Percentiles rank a stretch among this genome's conserved stretches.
These are phyloP conservation scores for Phaonia tiefii DNA, from an alignment of 2,888 invertebrate genomes.

Conservation along the genomic window DNA sequence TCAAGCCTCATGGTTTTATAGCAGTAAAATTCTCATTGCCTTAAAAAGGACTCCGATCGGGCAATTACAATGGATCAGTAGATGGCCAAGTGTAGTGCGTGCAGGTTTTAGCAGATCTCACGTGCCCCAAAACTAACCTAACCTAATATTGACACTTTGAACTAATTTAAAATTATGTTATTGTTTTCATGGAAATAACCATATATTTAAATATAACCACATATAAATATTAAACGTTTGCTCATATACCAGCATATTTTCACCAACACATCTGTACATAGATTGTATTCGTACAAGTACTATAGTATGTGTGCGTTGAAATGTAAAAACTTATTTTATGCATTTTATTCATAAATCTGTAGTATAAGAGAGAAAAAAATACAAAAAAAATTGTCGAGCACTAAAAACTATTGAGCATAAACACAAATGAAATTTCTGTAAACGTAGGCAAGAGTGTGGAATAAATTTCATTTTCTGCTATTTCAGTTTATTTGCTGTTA, in stretches of 20 bases:
- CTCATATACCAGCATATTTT: background rate
- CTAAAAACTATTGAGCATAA: background rate
- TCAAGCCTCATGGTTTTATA: too few species aligned
- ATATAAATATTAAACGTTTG: constrained; percentile 5
- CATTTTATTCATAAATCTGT: constrained; percentile 33
- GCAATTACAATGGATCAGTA: too few species aligned
- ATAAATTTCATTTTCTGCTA: constrained; percentile 31
- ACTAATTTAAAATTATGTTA: background rate
- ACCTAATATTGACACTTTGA: too few species aligned
- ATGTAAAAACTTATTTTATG: constrained; percentile 21
- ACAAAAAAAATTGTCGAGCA: background rate
- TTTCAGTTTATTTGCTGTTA: too few species aligned
- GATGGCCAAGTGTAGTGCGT: too few species aligned
- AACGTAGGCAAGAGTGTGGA: constrained; percentile 18
- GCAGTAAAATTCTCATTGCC: too few species aligned
- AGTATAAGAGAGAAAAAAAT: too few species aligned
- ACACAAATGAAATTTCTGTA: constrained; percentile 26
- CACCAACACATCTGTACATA: constrained; percentile 6
- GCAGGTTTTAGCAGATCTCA: too few species aligned
- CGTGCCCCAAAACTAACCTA: too few species aligned
- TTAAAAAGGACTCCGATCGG: too few species aligned
- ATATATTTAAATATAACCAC: constrained; percentile 17
- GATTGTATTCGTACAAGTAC: too few species aligned
- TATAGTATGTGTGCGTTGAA: background rate
- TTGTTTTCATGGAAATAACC: background rate